Percentiles rank a stretch among this genome's conserved stretches.
Evolutionary conservation across 1,140 invertebrate genomes (phyloP).

Genomic region (Trinorchestia longiramus): DNA sequence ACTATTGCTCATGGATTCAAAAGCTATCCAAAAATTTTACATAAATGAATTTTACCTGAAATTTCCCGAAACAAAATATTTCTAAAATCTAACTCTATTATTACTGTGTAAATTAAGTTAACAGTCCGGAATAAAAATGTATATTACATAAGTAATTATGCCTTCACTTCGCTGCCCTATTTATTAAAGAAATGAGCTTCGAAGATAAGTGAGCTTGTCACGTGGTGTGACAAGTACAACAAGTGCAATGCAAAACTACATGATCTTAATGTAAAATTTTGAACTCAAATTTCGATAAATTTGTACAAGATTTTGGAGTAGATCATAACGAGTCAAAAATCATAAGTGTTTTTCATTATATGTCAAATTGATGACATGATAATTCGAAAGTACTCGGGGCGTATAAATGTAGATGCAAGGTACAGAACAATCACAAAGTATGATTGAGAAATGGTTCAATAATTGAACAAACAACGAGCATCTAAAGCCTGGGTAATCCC

Average conservation of each 20-base stretch:
- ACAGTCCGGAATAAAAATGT: neutral
- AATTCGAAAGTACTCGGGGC: neutral
- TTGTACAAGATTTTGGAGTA: neutral
- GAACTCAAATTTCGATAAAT: neutral
- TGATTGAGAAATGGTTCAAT: neutral
- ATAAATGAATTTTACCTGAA: too few relatives aligned
- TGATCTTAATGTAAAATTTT: neutral
- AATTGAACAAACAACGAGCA: neutral
- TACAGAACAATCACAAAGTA: neutral
- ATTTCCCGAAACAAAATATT: neutral
- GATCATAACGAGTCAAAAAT: neutral
- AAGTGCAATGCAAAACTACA: neutral
- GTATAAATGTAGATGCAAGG: neutral
- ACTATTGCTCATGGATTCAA: too few relatives aligned
- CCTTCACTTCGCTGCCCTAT: neutral
- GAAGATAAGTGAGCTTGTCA: neutral
- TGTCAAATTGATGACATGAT: neutral
- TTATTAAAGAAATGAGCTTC: neutral
- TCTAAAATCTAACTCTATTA: neutral
- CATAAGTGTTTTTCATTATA: neutral
- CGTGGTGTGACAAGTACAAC: neutral
- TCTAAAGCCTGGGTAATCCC: neutral
- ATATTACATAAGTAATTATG: neutral
- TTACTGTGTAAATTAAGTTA: neutral
- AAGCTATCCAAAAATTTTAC: too few relatives aligned